Conservation (phyloP, 2,888 invertebrate species). For the Eristalis intricaria region DNA sequence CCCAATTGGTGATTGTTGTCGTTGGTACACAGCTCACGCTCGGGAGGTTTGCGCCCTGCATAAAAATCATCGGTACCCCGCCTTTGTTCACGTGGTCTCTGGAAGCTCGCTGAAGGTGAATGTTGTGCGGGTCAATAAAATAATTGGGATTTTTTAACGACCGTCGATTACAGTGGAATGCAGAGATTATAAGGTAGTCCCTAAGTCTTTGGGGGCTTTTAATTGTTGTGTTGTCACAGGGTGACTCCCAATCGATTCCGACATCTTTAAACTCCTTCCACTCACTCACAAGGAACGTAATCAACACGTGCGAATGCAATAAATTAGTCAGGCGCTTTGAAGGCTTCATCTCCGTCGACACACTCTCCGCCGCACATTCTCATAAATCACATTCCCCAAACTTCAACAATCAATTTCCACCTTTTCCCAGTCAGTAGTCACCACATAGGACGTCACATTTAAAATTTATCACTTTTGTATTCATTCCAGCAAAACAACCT, state of each 20-base stretch:
- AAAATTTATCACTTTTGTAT: conserved; percentile 31
- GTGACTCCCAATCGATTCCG: too few species aligned
- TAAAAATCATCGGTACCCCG: background rate
- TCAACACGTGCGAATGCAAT: background rate
- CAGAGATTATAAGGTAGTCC: background rate
- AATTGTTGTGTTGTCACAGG: too few species aligned
- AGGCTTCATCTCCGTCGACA: background rate
- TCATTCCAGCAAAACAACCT: conserved; percentile 93
- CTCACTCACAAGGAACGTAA: too few species aligned
- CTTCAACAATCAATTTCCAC: background rate
- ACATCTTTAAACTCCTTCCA: too few species aligned
- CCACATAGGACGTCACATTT: conserved; percentile 1
- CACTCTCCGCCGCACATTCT: background rate
- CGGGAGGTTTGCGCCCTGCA: background rate
- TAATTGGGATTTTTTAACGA: background rate
- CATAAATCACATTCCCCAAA: background rate
- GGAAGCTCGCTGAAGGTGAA: background rate
- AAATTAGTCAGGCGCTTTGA: background rate
- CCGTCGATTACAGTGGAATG: background rate
- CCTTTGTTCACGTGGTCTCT: background rate
- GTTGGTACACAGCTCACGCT: background rate
- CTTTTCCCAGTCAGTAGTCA: background rate
- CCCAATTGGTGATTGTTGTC: background rate
- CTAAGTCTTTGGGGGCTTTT: too few species aligned
- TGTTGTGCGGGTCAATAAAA: background rate